Evolutionary conservation across 2,113 vertebrate genomes (phyloP).

Genomic region (Condylura cristata): DNA sequence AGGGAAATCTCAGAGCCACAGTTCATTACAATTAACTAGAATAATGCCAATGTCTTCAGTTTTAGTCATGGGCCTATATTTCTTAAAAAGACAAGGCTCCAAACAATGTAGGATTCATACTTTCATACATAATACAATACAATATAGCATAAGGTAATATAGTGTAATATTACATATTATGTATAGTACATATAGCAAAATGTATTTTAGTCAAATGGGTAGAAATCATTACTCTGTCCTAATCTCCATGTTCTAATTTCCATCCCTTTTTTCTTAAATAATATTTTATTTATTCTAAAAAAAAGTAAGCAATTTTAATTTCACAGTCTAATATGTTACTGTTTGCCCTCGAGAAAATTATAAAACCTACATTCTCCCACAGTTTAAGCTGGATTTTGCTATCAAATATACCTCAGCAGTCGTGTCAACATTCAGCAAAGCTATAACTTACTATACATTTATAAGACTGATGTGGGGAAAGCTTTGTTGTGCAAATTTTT

Average conservation of each 20-base stretch:
- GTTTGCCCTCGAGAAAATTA: not conserved
- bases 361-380: not conserved
- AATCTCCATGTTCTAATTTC: not conserved
- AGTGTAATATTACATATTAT: not conserved
- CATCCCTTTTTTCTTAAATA: constrained; percentile 26
- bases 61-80: not conserved
- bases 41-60: not conserved
- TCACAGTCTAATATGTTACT: not conserved
- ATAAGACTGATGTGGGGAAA: not conserved
- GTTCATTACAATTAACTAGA: not conserved
- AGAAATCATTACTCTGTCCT: constrained; percentile 20
- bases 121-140: not conserved
- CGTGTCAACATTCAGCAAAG: not conserved
- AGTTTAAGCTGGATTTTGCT: constrained; percentile 1
- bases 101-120: not conserved
- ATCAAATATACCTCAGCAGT: constrained; percentile 6
- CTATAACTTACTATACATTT: not conserved
- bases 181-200: not conserved
- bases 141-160: no score
- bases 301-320: not conserved
- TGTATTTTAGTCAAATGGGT: not conserved
- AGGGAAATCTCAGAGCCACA: not conserved
- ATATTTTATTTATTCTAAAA: constrained; percentile 20
- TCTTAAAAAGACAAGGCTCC: not conserved
- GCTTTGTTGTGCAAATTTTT: not conserved